These are phyloP conservation scores for Dryocosmus kuriphilus DNA, from an alignment of 2,888 invertebrate species.

Conservation along the genomic window DNA sequence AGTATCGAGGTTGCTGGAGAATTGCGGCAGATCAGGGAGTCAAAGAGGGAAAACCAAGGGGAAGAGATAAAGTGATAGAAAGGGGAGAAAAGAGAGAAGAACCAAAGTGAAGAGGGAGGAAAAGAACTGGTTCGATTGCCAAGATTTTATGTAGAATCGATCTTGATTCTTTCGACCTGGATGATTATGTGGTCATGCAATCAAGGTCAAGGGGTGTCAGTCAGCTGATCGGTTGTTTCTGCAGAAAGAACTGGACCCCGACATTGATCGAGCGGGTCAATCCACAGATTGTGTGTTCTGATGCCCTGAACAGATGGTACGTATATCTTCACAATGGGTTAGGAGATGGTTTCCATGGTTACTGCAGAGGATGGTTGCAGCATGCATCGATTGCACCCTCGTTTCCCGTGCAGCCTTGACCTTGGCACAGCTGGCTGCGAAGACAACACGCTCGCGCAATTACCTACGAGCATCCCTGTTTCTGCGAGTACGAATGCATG, in stretches of 20 bases:
- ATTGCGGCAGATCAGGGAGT: conserved; percentile 18
- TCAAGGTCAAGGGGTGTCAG: conserved; percentile 8
- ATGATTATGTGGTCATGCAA: neutral
- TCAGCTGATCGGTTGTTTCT: conserved; percentile 7
- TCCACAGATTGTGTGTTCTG: conserved; percentile 20
- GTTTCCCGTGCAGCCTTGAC: conserved; percentile 27
- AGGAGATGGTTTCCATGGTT: conserved; percentile 32
- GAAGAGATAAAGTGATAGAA: neutral
- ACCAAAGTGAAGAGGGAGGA: neutral
- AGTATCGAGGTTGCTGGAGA: conserved; percentile 22
- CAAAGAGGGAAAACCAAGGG: neutral
- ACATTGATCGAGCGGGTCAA: conserved; percentile 14
- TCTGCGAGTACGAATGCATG: neutral
- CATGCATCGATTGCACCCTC: conserved; percentile 37
- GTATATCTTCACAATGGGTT: conserved; percentile 19
- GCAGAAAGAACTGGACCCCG: conserved; percentile 10
- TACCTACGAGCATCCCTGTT: neutral
- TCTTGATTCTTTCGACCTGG: neutral
- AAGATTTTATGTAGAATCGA: conserved; percentile 7
- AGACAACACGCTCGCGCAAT: conserved; percentile 3
- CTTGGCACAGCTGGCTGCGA: conserved; percentile 31
- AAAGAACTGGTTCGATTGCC: neutral
- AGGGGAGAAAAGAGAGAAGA: neutral
- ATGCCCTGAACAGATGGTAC: conserved; percentile 7
- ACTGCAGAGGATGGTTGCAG: conserved; percentile 28